Conservation (phyloP, 1,140 invertebrate species). For the Drosophila virilis region DNA sequence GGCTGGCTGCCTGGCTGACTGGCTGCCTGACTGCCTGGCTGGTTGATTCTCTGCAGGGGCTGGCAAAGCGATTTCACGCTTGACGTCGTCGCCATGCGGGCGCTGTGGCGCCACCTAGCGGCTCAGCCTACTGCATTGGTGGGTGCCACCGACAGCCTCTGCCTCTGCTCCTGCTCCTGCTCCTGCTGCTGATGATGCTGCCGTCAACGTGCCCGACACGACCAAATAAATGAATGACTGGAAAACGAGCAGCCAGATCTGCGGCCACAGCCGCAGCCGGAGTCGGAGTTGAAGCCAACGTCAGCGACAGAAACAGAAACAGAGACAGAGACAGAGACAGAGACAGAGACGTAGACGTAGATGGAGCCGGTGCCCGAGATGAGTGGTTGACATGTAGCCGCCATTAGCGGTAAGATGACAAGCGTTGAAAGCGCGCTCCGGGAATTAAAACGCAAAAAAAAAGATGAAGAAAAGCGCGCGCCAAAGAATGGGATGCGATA, state of each 20-base stretch:
- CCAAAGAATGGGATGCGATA: slow-evolving; percentile 63
- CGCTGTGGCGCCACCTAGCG: slow-evolving; percentile 65
- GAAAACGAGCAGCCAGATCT: slow-evolving; percentile 62
- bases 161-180: neutral
- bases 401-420: slow-evolving; percentile 81
- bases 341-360: slow-evolving; percentile 9
- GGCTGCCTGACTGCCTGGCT: slow-evolving; percentile 37
- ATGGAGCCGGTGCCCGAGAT: slow-evolving; percentile 49
- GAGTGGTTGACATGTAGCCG: slow-evolving; percentile 81
- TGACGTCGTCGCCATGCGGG: slow-evolving; percentile 52
- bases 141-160: neutral
- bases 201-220: slow-evolving; percentile 31
- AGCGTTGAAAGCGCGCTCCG: slow-evolving; percentile 80
- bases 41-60: slow-evolving; percentile 33
- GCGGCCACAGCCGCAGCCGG: slow-evolving; percentile 6
- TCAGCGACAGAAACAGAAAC: neutral
- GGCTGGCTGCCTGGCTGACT: slow-evolving; percentile 27
- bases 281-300: neutral
- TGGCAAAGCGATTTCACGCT: slow-evolving; percentile 79
- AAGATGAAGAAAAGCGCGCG: slow-evolving; percentile 9
- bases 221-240: slow-evolving; percentile 62
- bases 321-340: neutral
- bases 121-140: slow-evolving; percentile 26
- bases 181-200: slow-evolving; percentile 41
- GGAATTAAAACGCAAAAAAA: slow-evolving; percentile 72